These are phyloP conservation scores for Nephila pilipes DNA, from an alignment of 1,140 invertebrate species.

Conservation along the genomic window DNA sequence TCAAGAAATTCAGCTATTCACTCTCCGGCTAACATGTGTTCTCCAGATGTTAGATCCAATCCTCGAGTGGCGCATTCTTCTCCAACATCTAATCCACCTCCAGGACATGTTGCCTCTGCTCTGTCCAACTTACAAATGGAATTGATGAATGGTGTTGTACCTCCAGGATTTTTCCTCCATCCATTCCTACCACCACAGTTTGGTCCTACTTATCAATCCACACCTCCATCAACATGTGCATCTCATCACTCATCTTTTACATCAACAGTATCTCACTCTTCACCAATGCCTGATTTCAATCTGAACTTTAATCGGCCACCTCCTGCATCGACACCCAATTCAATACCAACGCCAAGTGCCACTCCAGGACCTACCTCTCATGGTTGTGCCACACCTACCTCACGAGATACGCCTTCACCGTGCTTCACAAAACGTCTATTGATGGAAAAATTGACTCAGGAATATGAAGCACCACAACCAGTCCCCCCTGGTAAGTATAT, in stretches of 20 bases:
- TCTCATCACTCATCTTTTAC: conserved; percentile 55
- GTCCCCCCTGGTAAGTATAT: conserved; percentile 77
- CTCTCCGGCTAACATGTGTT: conserved; percentile 10
- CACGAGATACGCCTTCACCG: conserved; percentile 72
- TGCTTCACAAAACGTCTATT: conserved; percentile 70
- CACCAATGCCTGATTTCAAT: conserved; percentile 64
- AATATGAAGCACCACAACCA: conserved; percentile 78
- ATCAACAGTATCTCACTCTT: conserved; percentile 57
- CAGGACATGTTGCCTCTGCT: conserved; percentile 68
- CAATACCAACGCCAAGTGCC: conserved; percentile 76
- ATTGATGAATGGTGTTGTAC: conserved; percentile 74
- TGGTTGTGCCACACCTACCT: conserved; percentile 72
- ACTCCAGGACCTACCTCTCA: conserved; percentile 73
- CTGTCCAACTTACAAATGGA: conserved; percentile 74
- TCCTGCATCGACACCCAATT: conserved; percentile 65
- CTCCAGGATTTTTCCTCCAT: conserved; percentile 72
- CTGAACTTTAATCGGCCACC: conserved; percentile 68
- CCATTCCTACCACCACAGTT: conserved; percentile 67
- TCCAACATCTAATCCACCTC: conserved; percentile 26
- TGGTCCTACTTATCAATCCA: conserved; percentile 53
- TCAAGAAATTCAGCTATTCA: conserved; percentile 52
- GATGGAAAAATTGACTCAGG: conserved; percentile 78
- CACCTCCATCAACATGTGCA: conserved; percentile 13
- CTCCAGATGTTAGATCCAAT: conserved; percentile 41
- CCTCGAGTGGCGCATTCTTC: conserved; percentile 42